A percentile compares a stretch with the other conserved stretches of the same genome.
Evolutionary conservation across 1,140 invertebrate species (phyloP).

Genomic region (Bombus pyrosoma): DNA sequence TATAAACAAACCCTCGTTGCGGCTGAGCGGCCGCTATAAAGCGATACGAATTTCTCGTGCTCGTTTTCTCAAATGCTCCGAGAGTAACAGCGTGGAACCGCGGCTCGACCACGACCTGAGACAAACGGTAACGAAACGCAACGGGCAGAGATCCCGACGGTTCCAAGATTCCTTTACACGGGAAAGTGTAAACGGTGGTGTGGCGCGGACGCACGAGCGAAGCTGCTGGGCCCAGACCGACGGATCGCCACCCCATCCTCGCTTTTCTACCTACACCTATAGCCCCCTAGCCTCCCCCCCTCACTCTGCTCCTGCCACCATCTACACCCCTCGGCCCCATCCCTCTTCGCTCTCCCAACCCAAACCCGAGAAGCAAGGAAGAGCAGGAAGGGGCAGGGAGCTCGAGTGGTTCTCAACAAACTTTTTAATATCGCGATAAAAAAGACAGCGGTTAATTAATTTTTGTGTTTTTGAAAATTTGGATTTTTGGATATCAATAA

Average conservation of each 20-base stretch:
- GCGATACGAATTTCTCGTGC: slow-evolving; percentile 51
- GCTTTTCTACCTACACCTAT: slow-evolving; percentile 57
- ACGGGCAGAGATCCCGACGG: slow-evolving; percentile 54
- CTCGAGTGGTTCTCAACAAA: slow-evolving; percentile 66
- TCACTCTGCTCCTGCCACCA: neutral
- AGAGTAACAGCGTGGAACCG: slow-evolving; percentile 62
- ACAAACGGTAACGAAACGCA: slow-evolving; percentile 73
- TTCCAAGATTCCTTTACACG: slow-evolving; percentile 61
- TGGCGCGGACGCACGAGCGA: slow-evolving; percentile 65
- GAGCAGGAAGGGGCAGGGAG: slow-evolving; percentile 54
- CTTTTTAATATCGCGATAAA: slow-evolving; percentile 3
- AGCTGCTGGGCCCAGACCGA: slow-evolving; percentile 34
- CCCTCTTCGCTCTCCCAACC: slow-evolving; percentile 35
- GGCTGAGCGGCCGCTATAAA: slow-evolving; percentile 40
- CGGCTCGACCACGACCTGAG: slow-evolving; percentile 74
- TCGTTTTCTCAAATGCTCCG: slow-evolving; percentile 56
- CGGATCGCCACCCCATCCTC: slow-evolving; percentile 39
- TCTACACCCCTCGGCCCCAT: neutral
- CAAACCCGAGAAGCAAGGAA: slow-evolving; percentile 49
- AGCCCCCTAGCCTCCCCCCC: slow-evolving; percentile 35
- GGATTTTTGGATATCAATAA: neutral
- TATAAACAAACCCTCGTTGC: slow-evolving; percentile 43
- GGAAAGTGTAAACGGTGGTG: slow-evolving; percentile 78
- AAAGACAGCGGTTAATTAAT: neutral
- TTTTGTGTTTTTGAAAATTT: neutral